Evolutionary conservation across 2,113 vertebrate species (phyloP), one percentile per base, ranked within the genome.

Genomic region (mouse (Mus musculus)): DNA sequence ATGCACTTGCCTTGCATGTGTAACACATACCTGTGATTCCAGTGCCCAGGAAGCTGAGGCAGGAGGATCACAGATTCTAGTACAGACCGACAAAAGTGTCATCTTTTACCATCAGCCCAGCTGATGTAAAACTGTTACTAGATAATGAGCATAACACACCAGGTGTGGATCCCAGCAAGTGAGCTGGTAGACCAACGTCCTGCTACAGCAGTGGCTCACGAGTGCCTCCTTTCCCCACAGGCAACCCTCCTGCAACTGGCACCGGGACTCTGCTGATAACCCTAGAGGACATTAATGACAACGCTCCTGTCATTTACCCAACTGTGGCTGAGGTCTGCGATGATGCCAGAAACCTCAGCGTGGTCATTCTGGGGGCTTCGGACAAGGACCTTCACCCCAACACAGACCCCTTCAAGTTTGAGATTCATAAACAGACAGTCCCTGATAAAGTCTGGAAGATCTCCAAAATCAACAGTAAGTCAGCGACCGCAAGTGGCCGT

Each of bases 381-480:
- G 99, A 99, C 98, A 99, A 99, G 97, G 99, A 99, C 96, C 99
- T 99, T 30, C 98, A 99, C 14, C 99, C 99, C 67, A 99, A 99
- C 20, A 99, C 99, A 12, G 99, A 99, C 0, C 99, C 99, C 19
- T 99, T 99, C 98, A 99, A 99, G 96, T 99, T 99, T 54, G 99
- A 99, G 72, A 98, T 99, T 95, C 99, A 99, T 63, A 99, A 99
- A 95, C 99, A 99, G 95, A 98, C 98, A 0, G 99, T 99, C 73
- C 98, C 99, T 12, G 99, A 99, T 82, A 99, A 99, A 98, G 98
- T 99, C 95, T 99, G 99, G 99, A 99, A 98, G 93, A 98, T 99
- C 95, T 99, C 98, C 96, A 99, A 98, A 96, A 98, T 99, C 94
- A 99, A 99, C 98, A 99, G 99, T 99, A 98, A 99, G 99, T 99